A percentile compares a stretch with the other conserved stretches of the same genome.
Conservation (phyloP, 2,888 invertebrate species). For the Brachynemurus nebulosus region DNA sequence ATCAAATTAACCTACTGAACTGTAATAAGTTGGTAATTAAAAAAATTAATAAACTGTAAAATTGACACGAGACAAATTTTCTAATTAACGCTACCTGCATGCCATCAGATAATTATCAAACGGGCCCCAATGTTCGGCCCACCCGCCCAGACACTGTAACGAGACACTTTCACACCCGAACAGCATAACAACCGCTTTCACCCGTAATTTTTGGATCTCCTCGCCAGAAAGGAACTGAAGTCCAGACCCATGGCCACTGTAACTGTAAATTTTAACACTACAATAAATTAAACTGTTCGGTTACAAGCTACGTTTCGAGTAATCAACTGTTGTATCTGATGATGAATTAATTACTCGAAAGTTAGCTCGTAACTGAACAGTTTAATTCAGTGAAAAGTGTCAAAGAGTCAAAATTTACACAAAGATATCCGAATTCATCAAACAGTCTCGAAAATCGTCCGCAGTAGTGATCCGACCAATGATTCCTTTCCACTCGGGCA, state of each 20-base stretch:
- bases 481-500: constrained; percentile 33
- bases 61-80: too few species aligned
- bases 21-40: too few species aligned
- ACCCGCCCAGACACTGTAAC: constrained; percentile 30
- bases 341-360: too few species aligned
- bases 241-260: constrained; percentile 57
- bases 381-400: too few species aligned
- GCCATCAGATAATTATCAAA: constrained; percentile 35
- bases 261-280: too few species aligned
- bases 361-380: too few species aligned
- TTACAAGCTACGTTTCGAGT: background rate
- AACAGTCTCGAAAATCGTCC: constrained; percentile 35
- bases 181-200: constrained; percentile 43
- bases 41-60: too few species aligned
- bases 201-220: constrained; percentile 37
- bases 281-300: too few species aligned
- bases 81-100: constrained; percentile 26
- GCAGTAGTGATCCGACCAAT: constrained; percentile 35
- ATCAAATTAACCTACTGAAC: too few species aligned
- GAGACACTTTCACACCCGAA: constrained; percentile 49
- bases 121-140: constrained; percentile 32
- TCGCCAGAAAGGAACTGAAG: constrained; percentile 41
- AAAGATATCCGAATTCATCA: constrained; percentile 42
- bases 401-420: constrained; percentile 35
- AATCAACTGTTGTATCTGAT: background rate